Conservation (phyloP, 1,140 invertebrate species). For the Magallana gigas region DNA sequence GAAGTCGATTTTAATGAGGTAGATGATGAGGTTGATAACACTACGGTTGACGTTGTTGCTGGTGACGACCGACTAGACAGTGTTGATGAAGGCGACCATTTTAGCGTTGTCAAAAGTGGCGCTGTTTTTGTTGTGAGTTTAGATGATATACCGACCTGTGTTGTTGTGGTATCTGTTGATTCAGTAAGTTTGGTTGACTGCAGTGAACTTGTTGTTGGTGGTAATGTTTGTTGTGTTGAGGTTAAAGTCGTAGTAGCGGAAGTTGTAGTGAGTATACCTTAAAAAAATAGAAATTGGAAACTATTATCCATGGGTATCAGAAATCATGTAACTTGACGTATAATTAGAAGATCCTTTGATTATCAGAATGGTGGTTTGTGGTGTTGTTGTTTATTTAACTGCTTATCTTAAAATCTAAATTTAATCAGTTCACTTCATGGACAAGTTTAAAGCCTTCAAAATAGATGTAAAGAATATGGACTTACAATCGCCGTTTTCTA, state of each 20-base stretch:
- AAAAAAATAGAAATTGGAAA: background rate
- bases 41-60: background rate
- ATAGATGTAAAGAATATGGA: background rate
- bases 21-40: background rate
- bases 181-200: too few relatives aligned
- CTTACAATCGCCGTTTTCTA: constrained; percentile 12
- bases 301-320: too few relatives aligned
- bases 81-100: background rate
- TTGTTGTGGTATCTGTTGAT: background rate
- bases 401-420: too few relatives aligned
- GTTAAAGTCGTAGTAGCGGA: background rate
- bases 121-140: background rate
- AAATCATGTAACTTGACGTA: too few relatives aligned
- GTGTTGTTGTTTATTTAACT: too few relatives aligned
- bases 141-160: constrained; percentile 25
- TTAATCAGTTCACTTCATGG: too few relatives aligned
- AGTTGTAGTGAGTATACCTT: constrained; percentile 1
- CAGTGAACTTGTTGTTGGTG: too few relatives aligned
- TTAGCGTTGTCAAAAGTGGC: too few relatives aligned
- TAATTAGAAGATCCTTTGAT: too few relatives aligned
- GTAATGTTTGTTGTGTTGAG: background rate
- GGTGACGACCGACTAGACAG: background rate
- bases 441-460: too few relatives aligned
- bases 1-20: background rate
- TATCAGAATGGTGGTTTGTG: too few relatives aligned